phyloP scores from a whole-genome alignment of 2,888 invertebrate genomes.

The Eumerus sabulonum region DNA sequence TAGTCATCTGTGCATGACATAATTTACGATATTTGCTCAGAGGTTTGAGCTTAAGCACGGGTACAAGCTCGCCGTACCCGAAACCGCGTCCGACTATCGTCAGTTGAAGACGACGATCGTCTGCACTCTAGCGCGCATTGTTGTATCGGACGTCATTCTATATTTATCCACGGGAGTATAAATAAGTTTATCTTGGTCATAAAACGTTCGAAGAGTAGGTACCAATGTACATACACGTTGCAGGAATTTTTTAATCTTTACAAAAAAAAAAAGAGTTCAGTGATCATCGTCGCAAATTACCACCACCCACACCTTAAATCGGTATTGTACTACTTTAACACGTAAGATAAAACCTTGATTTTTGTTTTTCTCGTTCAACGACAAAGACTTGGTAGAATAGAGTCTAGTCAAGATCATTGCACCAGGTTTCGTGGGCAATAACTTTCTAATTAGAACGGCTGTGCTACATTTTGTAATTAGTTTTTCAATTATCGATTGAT shows the following conservation, averaged over 20 bases:
- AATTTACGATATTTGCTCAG: constrained; percentile 56
- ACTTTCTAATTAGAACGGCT: constrained; percentile 51
- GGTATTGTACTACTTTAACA: background rate
- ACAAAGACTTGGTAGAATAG: no score
- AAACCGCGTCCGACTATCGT: constrained; percentile 41
- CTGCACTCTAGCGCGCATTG: constrained; percentile 35
- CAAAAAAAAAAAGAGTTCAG: constrained; percentile 1
- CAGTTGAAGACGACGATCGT: constrained; percentile 31
- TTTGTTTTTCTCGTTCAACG: no score
- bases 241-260: constrained; percentile 4
- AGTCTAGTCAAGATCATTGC: constrained; percentile 46
- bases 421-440: constrained; percentile 16
- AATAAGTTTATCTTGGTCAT: no score
- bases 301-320: background rate
- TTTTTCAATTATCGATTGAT: constrained; percentile 4
- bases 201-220: no score
- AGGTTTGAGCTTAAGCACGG: constrained; percentile 36
- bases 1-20: constrained; percentile 64
- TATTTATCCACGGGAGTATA: constrained; percentile 44
- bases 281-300: constrained; percentile 1
- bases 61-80: constrained; percentile 38
- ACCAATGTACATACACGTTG: constrained; percentile 31
- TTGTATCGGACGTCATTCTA: constrained; percentile 42
- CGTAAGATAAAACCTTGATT: constrained; percentile 29
- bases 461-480: constrained; percentile 37